Percentiles rank a stretch among this genome's conserved stretches.
Conservation (phyloP, 1,140 invertebrate species). For the Rhagoletis zephyria region DNA sequence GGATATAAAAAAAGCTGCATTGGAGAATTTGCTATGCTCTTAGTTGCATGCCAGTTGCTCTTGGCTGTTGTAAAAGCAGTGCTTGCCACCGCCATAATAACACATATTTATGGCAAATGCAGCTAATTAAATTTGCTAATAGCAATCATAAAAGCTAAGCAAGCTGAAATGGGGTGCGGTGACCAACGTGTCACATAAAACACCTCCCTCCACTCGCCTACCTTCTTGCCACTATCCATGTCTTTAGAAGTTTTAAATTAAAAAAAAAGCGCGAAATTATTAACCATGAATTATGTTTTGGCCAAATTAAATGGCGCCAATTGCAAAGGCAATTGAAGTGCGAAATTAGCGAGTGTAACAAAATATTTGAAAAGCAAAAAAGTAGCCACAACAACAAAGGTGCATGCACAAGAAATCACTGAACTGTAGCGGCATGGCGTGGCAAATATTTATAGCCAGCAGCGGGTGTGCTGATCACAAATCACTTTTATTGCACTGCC, state of each 20-base stretch:
- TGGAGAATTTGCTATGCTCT: not conserved
- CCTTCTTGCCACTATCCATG: not conserved
- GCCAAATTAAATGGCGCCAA: constrained; percentile 8
- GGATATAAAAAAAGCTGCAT: not conserved
- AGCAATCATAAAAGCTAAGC: constrained; percentile 12
- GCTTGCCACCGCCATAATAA: constrained; percentile 27
- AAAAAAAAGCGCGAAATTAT: not conserved
- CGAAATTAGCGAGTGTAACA: not conserved
- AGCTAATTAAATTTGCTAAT: constrained; percentile 52
- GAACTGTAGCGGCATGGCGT: not conserved
- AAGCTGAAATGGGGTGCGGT: not conserved
- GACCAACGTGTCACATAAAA: not conserved
- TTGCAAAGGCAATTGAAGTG: constrained; percentile 23
- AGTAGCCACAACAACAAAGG: not conserved
- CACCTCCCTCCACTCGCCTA: not conserved
- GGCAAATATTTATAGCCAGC: not conserved
- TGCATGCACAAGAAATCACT: not conserved
- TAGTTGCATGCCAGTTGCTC: constrained; percentile 9
- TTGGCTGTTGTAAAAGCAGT: constrained; percentile 26
- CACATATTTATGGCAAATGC: constrained; percentile 24
- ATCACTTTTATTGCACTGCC: not conserved
- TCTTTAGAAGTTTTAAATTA: constrained; percentile 43
- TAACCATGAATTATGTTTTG: constrained; percentile 49
- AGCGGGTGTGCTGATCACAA: constrained; percentile 33
- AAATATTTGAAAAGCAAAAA: not conserved